Percentiles rank a stretch among this genome's conserved stretches.
Evolutionary conservation across 1,140 invertebrate species (phyloP).

Genomic region (Pissodes strobi): DNA sequence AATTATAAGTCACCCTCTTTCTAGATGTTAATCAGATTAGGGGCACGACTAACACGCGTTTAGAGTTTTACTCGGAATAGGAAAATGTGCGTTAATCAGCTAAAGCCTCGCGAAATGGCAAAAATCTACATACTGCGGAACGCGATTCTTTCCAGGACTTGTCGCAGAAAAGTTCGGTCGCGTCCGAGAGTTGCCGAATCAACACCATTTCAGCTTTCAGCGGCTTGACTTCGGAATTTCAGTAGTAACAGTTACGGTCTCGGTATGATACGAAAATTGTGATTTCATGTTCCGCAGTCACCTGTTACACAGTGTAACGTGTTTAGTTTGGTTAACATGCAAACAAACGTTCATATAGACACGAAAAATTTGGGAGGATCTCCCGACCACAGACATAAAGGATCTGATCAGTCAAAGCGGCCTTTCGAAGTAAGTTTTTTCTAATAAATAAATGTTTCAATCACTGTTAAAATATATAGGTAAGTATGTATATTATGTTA

Average conservation of each 20-base stretch:
- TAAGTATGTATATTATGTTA: too few species aligned
- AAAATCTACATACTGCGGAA: conserved; percentile 15
- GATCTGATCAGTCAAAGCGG: conserved; percentile 55
- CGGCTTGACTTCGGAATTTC: background rate
- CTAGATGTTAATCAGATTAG: too few species aligned
- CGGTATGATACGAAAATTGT: conserved; percentile 13
- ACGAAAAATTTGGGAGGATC: conserved; percentile 63
- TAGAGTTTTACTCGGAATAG: too few species aligned
- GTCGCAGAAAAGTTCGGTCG: conserved; percentile 31
- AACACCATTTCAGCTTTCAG: conserved; percentile 16
- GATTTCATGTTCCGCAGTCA: conserved; percentile 18
- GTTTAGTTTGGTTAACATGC: conserved; percentile 57
- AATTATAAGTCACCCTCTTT: too few species aligned
- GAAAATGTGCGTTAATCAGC: too few species aligned
- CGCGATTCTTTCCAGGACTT: conserved; percentile 11
- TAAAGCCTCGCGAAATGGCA: too few species aligned
- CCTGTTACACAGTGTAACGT: conserved; percentile 29
- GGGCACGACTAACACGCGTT: too few species aligned
- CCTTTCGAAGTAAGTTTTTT: conserved; percentile 59
- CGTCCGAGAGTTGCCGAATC: conserved; percentile 18
- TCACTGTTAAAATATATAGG: too few species aligned
- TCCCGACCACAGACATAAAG: conserved; percentile 59
- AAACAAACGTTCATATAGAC: conserved; percentile 70
- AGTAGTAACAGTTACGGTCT: conserved; percentile 13
- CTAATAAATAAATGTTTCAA: too few species aligned